Percentiles rank a stretch among this genome's conserved stretches.
Conservation (phyloP, 2,797 vertebrate species). For the Pempheris klunzingeri region DNA sequence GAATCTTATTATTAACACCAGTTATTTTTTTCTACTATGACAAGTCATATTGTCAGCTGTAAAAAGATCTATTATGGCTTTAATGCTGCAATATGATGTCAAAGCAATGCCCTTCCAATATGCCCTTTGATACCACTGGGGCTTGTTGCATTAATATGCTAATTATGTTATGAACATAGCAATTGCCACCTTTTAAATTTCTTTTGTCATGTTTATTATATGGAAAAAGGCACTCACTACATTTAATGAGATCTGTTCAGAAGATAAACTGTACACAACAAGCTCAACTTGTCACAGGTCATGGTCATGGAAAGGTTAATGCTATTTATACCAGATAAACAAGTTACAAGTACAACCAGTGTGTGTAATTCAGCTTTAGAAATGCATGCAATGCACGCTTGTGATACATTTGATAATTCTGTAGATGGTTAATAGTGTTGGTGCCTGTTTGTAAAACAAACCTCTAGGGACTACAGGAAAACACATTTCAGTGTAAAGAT, state of each 20-base stretch:
- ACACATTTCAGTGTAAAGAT: conserved; percentile 2
- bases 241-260: conserved; percentile 76
- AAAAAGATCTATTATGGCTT: not conserved
- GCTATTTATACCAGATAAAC: conserved; percentile 42
- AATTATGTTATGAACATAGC: not conserved
- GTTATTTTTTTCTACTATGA: not conserved
- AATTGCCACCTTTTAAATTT: conserved; percentile 4
- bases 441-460: conserved; percentile 32
- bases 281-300: conserved; percentile 63
- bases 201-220: conserved; percentile 78
- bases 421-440: conserved; percentile 10
- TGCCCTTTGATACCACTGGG: not conserved
- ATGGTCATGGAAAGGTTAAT: conserved; percentile 53
- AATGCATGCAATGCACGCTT: conserved; percentile 49
- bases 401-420: conserved; percentile 28
- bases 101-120: not conserved
- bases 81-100: not conserved
- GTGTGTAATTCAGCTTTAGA: conserved; percentile 33
- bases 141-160: not conserved
- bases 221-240: conserved; percentile 85
- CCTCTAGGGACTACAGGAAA: conserved; percentile 15
- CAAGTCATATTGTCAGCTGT: not conserved
- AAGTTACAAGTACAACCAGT: conserved; percentile 49
- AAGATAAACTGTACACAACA: conserved; percentile 72
- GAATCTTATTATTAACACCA: not conserved